Evolutionary conservation across 2,888 invertebrate genomes (phyloP).

Genomic region (Phasia obesa): DNA sequence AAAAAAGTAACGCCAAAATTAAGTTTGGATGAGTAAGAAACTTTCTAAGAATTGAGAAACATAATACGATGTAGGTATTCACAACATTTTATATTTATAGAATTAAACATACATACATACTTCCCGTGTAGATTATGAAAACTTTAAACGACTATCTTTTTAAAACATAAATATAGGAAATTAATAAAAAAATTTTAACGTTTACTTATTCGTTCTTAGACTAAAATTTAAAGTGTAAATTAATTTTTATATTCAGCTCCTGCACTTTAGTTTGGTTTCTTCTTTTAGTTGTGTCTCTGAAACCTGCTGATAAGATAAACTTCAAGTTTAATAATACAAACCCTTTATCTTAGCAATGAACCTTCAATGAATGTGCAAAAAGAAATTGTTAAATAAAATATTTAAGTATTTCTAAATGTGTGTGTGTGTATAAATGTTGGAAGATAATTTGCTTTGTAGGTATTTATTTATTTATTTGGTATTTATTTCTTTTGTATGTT

Average conservation of each 20-base stretch:
- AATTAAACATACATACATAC: conserved; percentile 25
- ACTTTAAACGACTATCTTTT: background rate
- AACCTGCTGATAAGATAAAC: conserved; percentile 51
- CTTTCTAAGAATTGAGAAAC: conserved; percentile 64
- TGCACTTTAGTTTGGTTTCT: background rate
- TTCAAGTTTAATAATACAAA: conserved; percentile 13
- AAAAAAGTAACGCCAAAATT: conserved; percentile 50
- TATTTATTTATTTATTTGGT: background rate
- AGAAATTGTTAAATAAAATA: conserved; percentile 3
- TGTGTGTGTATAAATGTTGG: conserved; percentile 16
- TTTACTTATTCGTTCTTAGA: background rate
- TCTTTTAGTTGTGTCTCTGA: background rate
- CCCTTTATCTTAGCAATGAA: conserved; percentile 56
- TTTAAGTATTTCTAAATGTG: background rate
- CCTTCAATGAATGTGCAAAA: conserved; percentile 52
- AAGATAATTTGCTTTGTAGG: conserved; percentile 22
- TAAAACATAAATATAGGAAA: conserved; percentile 7
- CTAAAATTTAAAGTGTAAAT: too few relatives aligned
- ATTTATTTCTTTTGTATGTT: conserved; percentile 5
- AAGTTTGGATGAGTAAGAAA: conserved; percentile 62
- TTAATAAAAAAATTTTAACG: background rate
- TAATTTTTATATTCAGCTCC: too few relatives aligned
- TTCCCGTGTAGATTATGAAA: conserved; percentile 54
- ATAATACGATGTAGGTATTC: background rate
- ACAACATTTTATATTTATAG: conserved; percentile 9